These are phyloP conservation scores for Nixonia krombeini DNA, from an alignment of 1,140 invertebrate species.

Conservation along the genomic window DNA sequence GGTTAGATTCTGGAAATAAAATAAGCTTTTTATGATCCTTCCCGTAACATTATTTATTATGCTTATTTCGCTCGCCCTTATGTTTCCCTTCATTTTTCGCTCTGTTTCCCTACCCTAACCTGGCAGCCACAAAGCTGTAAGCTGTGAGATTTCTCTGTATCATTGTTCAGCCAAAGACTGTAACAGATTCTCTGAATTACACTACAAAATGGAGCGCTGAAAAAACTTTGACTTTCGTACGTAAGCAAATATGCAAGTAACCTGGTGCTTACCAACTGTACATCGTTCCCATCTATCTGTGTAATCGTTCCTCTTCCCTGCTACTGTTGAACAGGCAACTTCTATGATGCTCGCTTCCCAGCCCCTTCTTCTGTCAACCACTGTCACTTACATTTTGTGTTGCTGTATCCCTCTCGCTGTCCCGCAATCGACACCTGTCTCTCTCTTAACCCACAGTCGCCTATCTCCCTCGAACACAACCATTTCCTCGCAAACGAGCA, in stretches of 20 bases:
- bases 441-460: not conserved
- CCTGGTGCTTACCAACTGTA: constrained; percentile 16
- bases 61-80: not conserved
- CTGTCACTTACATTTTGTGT: constrained; percentile 21
- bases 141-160: constrained; percentile 6
- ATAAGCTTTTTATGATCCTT: not conserved
- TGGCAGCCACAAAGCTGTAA: not conserved
- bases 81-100: not conserved
- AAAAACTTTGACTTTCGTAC: constrained; percentile 60
- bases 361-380: constrained; percentile 12
- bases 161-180: constrained; percentile 44
- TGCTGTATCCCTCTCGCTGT: constrained; percentile 1
- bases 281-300: constrained; percentile 52
- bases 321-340: too few relatives aligned
- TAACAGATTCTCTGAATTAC: constrained; percentile 55
- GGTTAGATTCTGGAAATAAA: too few relatives aligned
- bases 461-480: constrained; percentile 5
- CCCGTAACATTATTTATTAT: not conserved
- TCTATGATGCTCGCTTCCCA: constrained; percentile 9
- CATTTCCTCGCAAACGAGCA: constrained; percentile 34
- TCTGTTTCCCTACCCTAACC: not conserved
- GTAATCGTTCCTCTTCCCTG: constrained; percentile 43
- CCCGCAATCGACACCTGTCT: too few relatives aligned
- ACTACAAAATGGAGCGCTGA: constrained; percentile 53
- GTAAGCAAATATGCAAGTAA: constrained; percentile 57